Percentiles rank a stretch among this genome's conserved stretches.
phyloP scores from a whole-genome alignment of 2,797 vertebrate genomes.

The Adelosebastes latens region DNA sequence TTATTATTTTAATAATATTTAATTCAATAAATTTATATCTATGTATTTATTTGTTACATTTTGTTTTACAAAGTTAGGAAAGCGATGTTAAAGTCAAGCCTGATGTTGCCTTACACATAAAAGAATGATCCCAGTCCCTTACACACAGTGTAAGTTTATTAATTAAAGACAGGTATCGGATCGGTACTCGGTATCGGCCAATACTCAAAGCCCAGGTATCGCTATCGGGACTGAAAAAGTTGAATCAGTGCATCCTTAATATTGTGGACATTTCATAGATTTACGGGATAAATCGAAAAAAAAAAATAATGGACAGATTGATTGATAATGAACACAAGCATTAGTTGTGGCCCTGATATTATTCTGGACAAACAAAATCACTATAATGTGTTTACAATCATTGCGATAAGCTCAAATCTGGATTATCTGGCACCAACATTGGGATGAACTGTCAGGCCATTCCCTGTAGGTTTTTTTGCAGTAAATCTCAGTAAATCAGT shows the following conservation, averaged over 20 bases:
- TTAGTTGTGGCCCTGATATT: background rate
- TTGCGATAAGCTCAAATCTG: conserved; percentile 16
- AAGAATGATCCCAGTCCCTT: too few species aligned
- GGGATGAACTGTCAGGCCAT: conserved; percentile 14
- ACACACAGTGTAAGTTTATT: too few species aligned
- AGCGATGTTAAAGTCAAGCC: too few species aligned
- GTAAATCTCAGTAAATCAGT: conserved; percentile 9
- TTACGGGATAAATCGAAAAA: background rate
- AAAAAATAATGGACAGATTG: background rate
- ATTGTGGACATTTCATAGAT: background rate
- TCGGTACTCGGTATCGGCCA: too few species aligned
- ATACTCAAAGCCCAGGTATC: too few species aligned
- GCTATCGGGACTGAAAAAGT: too few species aligned
- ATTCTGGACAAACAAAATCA: conserved; percentile 18
- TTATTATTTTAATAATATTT: too few species aligned
- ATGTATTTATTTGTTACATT: too few species aligned
- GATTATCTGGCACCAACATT: conserved; percentile 32
- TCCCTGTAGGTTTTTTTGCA: conserved; percentile 10
- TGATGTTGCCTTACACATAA: too few species aligned
- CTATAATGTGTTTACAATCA: conserved; percentile 38
- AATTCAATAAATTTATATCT: too few species aligned
- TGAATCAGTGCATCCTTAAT: background rate
- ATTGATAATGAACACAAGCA: background rate
- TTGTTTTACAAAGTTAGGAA: too few species aligned
- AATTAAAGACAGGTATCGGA: too few species aligned